Evolutionary conservation across 2,797 vertebrate genomes (phyloP), one percentile per base, ranked within the genome.

Genomic region (Hylomyscus alleni): DNA sequence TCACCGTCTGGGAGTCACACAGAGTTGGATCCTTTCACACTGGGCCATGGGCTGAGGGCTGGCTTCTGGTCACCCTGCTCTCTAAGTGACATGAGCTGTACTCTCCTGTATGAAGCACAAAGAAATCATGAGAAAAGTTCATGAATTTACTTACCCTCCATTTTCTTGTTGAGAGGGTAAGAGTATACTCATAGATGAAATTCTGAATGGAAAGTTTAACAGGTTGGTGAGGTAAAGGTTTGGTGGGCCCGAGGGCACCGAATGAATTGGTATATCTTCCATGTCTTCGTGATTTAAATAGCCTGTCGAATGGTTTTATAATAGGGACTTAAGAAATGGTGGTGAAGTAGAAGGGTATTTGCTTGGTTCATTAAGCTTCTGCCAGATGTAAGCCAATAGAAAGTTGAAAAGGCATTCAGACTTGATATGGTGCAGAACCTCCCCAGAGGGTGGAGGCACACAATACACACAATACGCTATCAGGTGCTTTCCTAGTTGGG

Each of bases 151-250:
- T 83, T 76, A n/a, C 69, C 52, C 3, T 29, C 9, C 15, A 10
- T 40, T 52, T 37, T 60, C 62, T 54, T 31, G 47, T 11, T n/a
- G 3, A 31, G 24, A 34, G 84, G 62, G 22, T 12, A 29, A 85
- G 81, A 69, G 69, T 75, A 19, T 72, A 47, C 67, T 92, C 29
- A 75, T 14, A 34, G 60, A 62, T 13, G 54, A 40, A 50, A 5
- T 75, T 81, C n/a, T 87, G 22, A 84, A 60, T 24, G 69, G 87
- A 75, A 82, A 82, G 91, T 37, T 62, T 81, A 87, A 58, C 31
- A 88, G 73, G 54, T 77, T 54, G 26, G 22, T 65, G 54, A 17
- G n/a, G 26, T 15, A 15, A 52, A 31, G 86, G 14, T 73, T 94
- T 94, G 62, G 73, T 67, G 54, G 50, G 60, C 22, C 47, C 15